phyloP scores from a whole-genome alignment of 2,113 vertebrate species.

The Parus major region DNA sequence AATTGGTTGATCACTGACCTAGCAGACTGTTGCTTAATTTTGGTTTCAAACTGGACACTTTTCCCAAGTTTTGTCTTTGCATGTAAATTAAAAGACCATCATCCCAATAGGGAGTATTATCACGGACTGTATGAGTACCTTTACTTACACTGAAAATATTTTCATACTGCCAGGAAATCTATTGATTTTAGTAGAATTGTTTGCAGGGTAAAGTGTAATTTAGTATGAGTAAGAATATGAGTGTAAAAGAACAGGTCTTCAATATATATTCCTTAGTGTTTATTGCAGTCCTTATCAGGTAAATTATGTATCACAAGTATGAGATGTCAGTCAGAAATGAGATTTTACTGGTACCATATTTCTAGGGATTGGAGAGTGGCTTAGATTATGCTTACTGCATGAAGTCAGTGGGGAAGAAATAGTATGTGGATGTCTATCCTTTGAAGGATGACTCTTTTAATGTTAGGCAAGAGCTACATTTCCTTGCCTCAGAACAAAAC shows the following conservation, averaged over 20 bases:
- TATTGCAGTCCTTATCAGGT: not conserved
- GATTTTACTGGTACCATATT: not conserved
- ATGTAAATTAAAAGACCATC: not conserved
- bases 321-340: not conserved
- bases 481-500: not conserved
- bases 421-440: not conserved
- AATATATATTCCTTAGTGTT: not conserved
- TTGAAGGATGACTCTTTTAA: not conserved
- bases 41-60: not conserved
- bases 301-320: not conserved
- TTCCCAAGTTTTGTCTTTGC: not conserved
- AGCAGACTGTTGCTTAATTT: not conserved
- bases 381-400: not conserved
- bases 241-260: not conserved
- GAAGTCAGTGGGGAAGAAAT: not conserved
- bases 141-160: not conserved
- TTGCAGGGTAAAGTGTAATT: not conserved
- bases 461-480: not conserved
- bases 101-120: not conserved
- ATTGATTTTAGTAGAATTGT: not conserved
- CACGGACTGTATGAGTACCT: not conserved
- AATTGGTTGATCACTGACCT: not conserved
- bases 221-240: not conserved
- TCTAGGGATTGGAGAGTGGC: not conserved
- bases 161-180: not conserved